phyloP scores from a whole-genome alignment of 2,888 invertebrate species.

The Rotaria magnacalcarata region DNA sequence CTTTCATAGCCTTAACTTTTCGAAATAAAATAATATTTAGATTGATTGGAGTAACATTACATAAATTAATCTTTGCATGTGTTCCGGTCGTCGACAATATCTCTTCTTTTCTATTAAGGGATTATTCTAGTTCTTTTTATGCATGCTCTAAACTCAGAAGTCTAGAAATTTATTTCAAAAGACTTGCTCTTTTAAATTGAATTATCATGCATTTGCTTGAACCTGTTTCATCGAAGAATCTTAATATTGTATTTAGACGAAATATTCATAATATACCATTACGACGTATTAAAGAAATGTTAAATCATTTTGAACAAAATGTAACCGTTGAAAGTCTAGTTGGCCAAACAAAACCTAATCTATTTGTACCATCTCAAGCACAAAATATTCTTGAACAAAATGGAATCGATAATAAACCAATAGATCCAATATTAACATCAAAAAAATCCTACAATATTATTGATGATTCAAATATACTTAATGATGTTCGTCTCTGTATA shows the following conservation, averaged over 20 bases:
- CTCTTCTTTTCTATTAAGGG: too few relatives aligned
- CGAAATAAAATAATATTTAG: too few relatives aligned
- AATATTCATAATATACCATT: conserved; percentile 71
- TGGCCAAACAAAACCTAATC: background rate
- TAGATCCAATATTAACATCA: background rate
- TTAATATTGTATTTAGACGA: conserved; percentile 51
- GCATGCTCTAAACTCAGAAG: too few relatives aligned
- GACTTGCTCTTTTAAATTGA: too few relatives aligned
- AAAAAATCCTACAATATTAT: background rate
- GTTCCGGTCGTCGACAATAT: too few relatives aligned
- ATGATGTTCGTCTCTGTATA: conserved; percentile 16
- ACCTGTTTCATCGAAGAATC: background rate
- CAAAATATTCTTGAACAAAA: background rate
- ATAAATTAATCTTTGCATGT: too few relatives aligned
- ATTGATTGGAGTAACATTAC: too few relatives aligned
- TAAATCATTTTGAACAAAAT: conserved; percentile 60
- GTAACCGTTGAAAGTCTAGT: conserved; percentile 48
- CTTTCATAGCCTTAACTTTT: too few relatives aligned
- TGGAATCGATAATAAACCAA: background rate
- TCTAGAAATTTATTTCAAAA: too few relatives aligned
- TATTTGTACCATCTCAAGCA: background rate
- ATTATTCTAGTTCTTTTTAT: too few relatives aligned
- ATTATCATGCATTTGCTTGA: too few relatives aligned
- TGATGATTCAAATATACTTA: background rate
- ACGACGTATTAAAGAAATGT: conserved; percentile 67